Conservation (phyloP, 2,797 vertebrate species). For the Channa striata region DNA sequence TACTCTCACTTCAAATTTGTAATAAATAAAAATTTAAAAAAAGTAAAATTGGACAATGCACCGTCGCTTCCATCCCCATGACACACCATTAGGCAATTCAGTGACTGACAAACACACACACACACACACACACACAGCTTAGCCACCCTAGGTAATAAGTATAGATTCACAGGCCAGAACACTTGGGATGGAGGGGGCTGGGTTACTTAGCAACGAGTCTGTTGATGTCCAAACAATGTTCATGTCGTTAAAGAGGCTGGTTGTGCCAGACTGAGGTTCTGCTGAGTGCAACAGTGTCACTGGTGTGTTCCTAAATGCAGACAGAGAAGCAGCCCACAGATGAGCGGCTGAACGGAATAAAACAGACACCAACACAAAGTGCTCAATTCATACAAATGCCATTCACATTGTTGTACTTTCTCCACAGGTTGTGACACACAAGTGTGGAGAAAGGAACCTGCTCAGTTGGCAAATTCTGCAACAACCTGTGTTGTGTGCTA, state of each 20-base stretch:
- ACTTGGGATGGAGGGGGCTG: conserved; percentile 67
- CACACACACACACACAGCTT: conserved; percentile 29
- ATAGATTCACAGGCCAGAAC: conserved; percentile 68
- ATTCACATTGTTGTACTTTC: conserved; percentile 9
- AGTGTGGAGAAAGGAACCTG: conserved; percentile 13
- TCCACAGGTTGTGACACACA: background rate
- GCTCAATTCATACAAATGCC: conserved; percentile 35
- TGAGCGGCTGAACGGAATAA: conserved; percentile 45
- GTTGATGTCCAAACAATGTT: conserved; percentile 85
- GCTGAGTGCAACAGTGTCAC: conserved; percentile 77
- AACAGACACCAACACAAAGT: conserved; percentile 23
- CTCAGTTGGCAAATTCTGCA: background rate
- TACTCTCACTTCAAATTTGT: background rate
- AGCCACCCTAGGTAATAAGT: conserved; percentile 66
- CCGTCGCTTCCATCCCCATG: conserved; percentile 11
- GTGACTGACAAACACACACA: conserved; percentile 1
- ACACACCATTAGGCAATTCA: conserved; percentile 17
- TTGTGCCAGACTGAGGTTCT: conserved; percentile 70
- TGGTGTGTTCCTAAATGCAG: conserved; percentile 65
- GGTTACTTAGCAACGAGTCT: conserved; percentile 81
- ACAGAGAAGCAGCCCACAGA: conserved; percentile 46
- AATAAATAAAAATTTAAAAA: conserved; percentile 19
- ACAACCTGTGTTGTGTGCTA: background rate
- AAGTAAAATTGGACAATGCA: conserved; percentile 1
- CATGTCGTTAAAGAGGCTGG: conserved; percentile 68